Percentiles rank a stretch among this genome's conserved stretches.
phyloP scores from a whole-genome alignment of 2,888 invertebrate genomes.

The Lymantria dispar region DNA sequence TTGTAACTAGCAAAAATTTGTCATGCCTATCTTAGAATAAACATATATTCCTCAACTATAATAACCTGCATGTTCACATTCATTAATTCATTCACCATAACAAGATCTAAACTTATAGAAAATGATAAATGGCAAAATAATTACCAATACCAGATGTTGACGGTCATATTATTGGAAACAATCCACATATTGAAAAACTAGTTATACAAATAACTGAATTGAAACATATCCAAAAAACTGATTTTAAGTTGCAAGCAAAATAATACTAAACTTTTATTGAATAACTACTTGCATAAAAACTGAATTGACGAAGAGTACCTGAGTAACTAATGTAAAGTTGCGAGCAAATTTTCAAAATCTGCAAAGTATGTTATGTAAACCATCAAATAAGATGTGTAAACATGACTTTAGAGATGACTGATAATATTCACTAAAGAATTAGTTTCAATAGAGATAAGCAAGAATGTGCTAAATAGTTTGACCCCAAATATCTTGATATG shows the following conservation, averaged over 20 bases:
- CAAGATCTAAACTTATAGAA: too few relatives aligned
- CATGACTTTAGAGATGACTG: conserved; percentile 23
- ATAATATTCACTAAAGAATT: conserved; percentile 20
- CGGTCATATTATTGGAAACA: conserved; percentile 9
- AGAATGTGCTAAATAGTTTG: conserved; percentile 16
- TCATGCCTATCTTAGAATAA: too few relatives aligned
- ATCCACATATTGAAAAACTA: conserved; percentile 3
- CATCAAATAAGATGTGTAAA: conserved; percentile 21
- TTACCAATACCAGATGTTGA: conserved; percentile 13
- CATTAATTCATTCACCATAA: too few relatives aligned
- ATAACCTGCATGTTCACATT: too few relatives aligned
- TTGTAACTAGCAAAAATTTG: too few relatives aligned
- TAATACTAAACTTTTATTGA: too few relatives aligned
- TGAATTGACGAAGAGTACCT: not conserved
- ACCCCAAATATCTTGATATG: conserved; percentile 9
- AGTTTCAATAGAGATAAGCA: conserved; percentile 12
- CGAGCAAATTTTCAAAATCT: conserved; percentile 2
- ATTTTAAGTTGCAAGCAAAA: not conserved
- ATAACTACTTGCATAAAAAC: not conserved
- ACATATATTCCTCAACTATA: too few relatives aligned
- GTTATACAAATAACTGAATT: not conserved
- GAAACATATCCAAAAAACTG: not conserved
- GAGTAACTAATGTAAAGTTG: not conserved
- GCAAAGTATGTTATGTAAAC: not conserved
- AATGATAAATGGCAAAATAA: not conserved